Evolutionary conservation across 2,797 vertebrate species (phyloP).

Genomic region (Petrocephalus sullivani): DNA sequence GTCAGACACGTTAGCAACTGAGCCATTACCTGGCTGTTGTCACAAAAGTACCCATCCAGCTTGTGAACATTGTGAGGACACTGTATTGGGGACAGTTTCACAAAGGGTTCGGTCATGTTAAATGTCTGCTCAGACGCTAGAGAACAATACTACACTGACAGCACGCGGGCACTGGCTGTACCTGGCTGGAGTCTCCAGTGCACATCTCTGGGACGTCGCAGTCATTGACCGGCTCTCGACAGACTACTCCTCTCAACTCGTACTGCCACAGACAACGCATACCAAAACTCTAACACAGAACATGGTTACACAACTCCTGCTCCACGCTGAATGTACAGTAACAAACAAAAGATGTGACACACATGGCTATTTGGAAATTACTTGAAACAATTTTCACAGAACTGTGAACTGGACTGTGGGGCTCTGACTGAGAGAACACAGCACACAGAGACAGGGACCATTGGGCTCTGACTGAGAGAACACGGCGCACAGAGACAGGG

Average conservation of each 20-base stretch:
- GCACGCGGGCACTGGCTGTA: slow-evolving; percentile 40
- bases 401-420: not conserved
- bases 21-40: slow-evolving; percentile 77
- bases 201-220: slow-evolving; percentile 90
- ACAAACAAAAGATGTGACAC: not conserved
- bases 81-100: slow-evolving; percentile 51
- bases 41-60: slow-evolving; percentile 86
- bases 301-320: not conserved
- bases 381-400: not conserved
- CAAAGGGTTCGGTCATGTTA: not conserved
- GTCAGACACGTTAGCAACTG: not conserved
- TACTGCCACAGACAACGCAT: slow-evolving; percentile 57
- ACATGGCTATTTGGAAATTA: not conserved
- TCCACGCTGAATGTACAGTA: not conserved
- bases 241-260: slow-evolving; percentile 78
- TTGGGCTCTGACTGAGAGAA: not conserved
- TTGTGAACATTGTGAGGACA: slow-evolving; percentile 93
- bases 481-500: not conserved
- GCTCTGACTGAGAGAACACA: not conserved
- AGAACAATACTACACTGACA: not conserved
- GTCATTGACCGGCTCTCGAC: slow-evolving; percentile 82
- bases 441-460: not conserved
- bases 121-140: not conserved
- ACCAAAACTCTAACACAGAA: slow-evolving; percentile 21
- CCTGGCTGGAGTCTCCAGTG: slow-evolving; percentile 90